Evolutionary conservation across 2,888 invertebrate genomes (phyloP).

Genomic region (Ectemnius lituratus): DNA sequence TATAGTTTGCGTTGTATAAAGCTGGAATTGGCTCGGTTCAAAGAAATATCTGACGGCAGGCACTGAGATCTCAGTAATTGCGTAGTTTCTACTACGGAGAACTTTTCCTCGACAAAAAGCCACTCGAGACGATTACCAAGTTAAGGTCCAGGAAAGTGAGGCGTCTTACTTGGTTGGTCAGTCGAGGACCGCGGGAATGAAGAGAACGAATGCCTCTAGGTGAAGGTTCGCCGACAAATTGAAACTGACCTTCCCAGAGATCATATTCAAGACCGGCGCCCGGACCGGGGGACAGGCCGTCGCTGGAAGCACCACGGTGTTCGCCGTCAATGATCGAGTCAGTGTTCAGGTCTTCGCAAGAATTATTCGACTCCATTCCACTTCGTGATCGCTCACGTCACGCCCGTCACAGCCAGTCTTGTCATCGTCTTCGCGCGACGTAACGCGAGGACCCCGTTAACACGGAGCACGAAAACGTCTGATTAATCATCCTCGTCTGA

Average conservation of each 20-base stretch:
- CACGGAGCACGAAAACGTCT: conserved; percentile 46
- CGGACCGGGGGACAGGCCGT: conserved; percentile 61
- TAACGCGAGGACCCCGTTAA: conserved; percentile 40
- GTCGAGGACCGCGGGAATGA: conserved; percentile 74
- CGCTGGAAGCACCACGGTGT: conserved; percentile 51
- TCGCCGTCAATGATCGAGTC: conserved; percentile 40
- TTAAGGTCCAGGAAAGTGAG: background rate
- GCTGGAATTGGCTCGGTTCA: too few relatives aligned
- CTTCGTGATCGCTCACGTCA: conserved; percentile 46
- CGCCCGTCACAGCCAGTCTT: conserved; percentile 41
- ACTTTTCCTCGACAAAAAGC: too few relatives aligned
- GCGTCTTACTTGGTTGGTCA: conserved; percentile 82
- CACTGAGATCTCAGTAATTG: too few relatives aligned
- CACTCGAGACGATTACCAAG: too few relatives aligned
- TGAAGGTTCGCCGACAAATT: conserved; percentile 83
- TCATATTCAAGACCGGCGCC: conserved; percentile 90
- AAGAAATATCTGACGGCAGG: too few relatives aligned
- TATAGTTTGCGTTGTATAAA: too few relatives aligned
- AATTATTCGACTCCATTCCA: conserved; percentile 55
- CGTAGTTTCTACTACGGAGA: too few relatives aligned
- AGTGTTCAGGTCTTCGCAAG: conserved; percentile 47
- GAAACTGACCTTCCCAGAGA: conserved; percentile 94
- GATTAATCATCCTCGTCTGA: conserved; percentile 17
- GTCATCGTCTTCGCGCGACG: conserved; percentile 42
- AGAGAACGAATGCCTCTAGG: conserved; percentile 39